A percentile compares a stretch with the other conserved stretches of the same genome.
Evolutionary conservation across 2,797 vertebrate species (phyloP).

Genomic region (Intellagama lesueurii): DNA sequence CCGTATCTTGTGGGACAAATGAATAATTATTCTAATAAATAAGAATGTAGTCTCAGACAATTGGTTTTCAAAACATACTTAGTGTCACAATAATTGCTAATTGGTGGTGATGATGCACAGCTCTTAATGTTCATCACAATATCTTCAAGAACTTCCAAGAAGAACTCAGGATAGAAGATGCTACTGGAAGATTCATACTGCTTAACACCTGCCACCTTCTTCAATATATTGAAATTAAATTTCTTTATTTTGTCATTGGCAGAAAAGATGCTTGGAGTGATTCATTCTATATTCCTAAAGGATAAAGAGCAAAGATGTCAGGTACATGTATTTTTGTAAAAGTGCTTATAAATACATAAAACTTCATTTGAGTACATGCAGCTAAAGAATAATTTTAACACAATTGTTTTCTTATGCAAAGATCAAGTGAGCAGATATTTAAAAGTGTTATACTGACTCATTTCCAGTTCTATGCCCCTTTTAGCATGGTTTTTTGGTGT

Average conservation of each 20-base stretch:
- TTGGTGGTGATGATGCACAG: constrained; percentile 27
- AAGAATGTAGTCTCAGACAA: constrained; percentile 13
- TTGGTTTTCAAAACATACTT: constrained; percentile 21
- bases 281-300: background rate
- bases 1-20: constrained; percentile 3
- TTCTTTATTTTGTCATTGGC: background rate
- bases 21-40: constrained; percentile 25
- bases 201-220: background rate
- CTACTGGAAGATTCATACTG: background rate
- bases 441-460: background rate
- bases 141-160: background rate
- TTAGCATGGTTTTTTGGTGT: background rate
- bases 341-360: background rate
- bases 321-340: background rate
- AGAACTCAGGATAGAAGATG: background rate
- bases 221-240: background rate
- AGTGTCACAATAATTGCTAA: constrained; percentile 21
- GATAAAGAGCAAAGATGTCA: background rate
- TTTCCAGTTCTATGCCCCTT: background rate
- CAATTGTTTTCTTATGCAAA: rapidly evolving
- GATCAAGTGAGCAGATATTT: constrained; percentile 10
- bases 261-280: background rate
- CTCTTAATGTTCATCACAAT: constrained; percentile 9
- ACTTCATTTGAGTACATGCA: no score
- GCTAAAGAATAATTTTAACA: background rate